A percentile compares a stretch with the other conserved stretches of the same genome.
Evolutionary conservation across 2,797 vertebrate genomes (phyloP).

Genomic region (Sphenopsis melanotis): DNA sequence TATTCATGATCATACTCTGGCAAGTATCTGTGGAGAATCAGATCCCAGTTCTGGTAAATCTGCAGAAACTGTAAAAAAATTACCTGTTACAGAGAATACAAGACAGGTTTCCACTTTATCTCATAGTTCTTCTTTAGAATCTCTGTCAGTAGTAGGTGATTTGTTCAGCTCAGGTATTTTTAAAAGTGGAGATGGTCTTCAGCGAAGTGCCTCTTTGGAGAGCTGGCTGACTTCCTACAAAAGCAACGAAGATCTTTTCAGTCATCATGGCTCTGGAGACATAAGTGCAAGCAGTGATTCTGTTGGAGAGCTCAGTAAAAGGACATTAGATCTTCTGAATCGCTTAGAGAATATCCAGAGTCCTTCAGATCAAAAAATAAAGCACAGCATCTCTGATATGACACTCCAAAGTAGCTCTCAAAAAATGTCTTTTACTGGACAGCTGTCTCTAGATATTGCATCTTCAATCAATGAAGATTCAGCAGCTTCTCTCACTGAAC

Average conservation of each 20-base stretch:
- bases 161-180: conserved; percentile 79
- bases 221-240: conserved; percentile 85
- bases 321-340: conserved; percentile 93
- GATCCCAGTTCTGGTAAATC: conserved; percentile 60
- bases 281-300: conserved; percentile 78
- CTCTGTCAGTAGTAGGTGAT: conserved; percentile 82
- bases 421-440: conserved; percentile 77
- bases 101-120: conserved; percentile 75
- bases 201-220: conserved; percentile 88
- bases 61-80: conserved; percentile 61
- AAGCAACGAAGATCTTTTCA: conserved; percentile 81
- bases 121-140: conserved; percentile 89
- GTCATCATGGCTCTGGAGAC: conserved; percentile 81
- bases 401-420: conserved; percentile 84
- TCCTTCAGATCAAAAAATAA: conserved; percentile 86
- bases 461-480: conserved; percentile 88
- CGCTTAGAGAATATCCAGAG: conserved; percentile 94
- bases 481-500: conserved; percentile 88
- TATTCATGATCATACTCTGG: conserved; percentile 49
- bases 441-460: conserved; percentile 76
- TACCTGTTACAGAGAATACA: conserved; percentile 45
- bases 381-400: conserved; percentile 91
- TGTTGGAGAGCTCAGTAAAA: conserved; percentile 90
- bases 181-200: conserved; percentile 77
- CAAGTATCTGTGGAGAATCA: conserved; percentile 52